Conservation (phyloP, 2,888 invertebrate genomes). For the Tetrapedia diversipes region DNA sequence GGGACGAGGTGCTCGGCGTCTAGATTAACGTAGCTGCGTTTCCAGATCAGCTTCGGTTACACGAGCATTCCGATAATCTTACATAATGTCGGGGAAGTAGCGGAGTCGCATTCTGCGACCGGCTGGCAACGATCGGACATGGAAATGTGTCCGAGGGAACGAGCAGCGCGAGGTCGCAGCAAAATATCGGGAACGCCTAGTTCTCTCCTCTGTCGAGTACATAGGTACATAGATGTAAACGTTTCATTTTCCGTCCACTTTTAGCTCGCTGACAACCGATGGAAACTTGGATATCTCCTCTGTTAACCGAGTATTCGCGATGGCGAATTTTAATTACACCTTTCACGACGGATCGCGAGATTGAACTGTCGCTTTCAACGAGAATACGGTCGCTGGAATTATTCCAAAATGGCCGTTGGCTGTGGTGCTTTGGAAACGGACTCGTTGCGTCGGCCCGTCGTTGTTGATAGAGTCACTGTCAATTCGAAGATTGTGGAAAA, state of each 20-base stretch:
- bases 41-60: constrained; percentile 49
- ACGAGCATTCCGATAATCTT: constrained; percentile 53
- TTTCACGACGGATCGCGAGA: constrained; percentile 1
- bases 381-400: background rate
- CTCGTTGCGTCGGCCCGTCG: background rate
- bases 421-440: background rate
- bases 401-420: background rate
- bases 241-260: background rate
- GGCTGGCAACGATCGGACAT: constrained; percentile 26
- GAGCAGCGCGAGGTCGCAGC: constrained; percentile 6
- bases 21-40: constrained; percentile 36
- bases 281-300: too few relatives aligned
- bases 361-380: constrained; percentile 18
- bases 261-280: background rate
- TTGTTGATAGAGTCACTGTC: background rate
- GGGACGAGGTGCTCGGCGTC: background rate
- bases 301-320: background rate
- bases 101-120: constrained; percentile 26
- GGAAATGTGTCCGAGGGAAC: constrained; percentile 25
- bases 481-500: too few relatives aligned
- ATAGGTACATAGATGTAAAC: too few relatives aligned
- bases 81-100: constrained; percentile 49
- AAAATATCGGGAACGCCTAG: background rate
- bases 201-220: too few relatives aligned
- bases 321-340: constrained; percentile 17